Evolutionary conservation across 2,113 vertebrate species (phyloP).

Genomic region (Ptyas mucosa): DNA sequence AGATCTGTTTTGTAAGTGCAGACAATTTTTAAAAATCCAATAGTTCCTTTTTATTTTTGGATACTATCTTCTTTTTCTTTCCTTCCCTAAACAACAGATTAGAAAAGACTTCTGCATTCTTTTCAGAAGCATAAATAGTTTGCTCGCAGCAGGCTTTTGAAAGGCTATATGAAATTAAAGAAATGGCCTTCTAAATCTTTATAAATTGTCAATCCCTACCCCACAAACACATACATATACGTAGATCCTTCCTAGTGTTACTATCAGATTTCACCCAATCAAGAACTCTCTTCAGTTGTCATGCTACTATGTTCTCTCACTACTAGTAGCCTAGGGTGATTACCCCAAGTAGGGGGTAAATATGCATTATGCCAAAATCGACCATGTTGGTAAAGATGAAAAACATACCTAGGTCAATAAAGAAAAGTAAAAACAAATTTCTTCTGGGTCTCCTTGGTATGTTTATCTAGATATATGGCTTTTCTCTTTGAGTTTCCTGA

Average conservation of each 20-base stretch:
- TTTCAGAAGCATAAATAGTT: not conserved
- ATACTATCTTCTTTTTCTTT: not conserved
- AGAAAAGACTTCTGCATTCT: not conserved
- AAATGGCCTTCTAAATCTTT: not conserved
- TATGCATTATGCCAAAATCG: not conserved
- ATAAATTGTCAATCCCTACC: not conserved
- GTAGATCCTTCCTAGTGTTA: not conserved
- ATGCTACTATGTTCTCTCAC: not conserved
- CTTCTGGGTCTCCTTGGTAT: not conserved
- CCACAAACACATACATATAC: not conserved
- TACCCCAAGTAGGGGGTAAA: not conserved
- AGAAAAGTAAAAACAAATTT: not conserved
- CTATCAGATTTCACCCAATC: not conserved
- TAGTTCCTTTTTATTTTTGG: not conserved
- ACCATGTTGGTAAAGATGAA: not conserved
- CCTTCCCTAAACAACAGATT: not conserved
- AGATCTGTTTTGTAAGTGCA: not conserved
- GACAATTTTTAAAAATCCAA: not conserved
- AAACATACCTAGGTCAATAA: not conserved
- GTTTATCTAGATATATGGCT: not conserved
- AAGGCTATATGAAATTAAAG: not conserved
- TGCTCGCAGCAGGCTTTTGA: not conserved
- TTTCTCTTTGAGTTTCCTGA: not conserved
- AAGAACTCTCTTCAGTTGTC: not conserved
- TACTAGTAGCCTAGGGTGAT: not conserved